Evolutionary conservation across 2,888 invertebrate species (phyloP), one percentile per base, ranked within the genome.

Genomic region (Neelides folsomi): DNA sequence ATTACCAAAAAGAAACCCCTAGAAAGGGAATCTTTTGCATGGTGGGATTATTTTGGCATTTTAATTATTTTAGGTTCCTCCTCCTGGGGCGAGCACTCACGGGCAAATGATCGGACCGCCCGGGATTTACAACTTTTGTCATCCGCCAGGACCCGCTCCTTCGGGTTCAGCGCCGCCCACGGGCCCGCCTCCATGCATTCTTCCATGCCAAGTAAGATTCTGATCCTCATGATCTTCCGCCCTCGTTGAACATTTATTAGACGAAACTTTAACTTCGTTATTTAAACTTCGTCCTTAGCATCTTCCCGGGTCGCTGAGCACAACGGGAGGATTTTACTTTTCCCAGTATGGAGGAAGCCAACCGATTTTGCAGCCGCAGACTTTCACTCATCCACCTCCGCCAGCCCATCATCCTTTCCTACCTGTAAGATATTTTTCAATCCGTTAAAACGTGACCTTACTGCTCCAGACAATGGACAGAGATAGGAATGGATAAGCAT

Each of bases 11-110:
- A n/a, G n/a, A n/a, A n/a, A n/a, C n/a, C n/a, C n/a, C n/a, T n/a
- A n/a, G n/a, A n/a, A n/a, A n/a, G n/a, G n/a, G n/a, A n/a, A n/a
- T n/a, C n/a, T n/a, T n/a, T n/a, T n/a, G n/a, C n/a, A n/a, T n/a
- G n/a, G n/a, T n/a, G n/a, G n/a, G n/a, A n/a, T 27, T 27, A 7
- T 5, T 27, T 27, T 27, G 27, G 27, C n/a, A n/a, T n/a, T n/a
- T n/a, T n/a, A n/a, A n/a, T n/a, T n/a, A n/a, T 47, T 35, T 10
- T 20, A 58, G 57, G 57, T 58, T 18, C 54, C 55, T 45, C 57
- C 57, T 10, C 46, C 53, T 40, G 49, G 55, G n/a, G 53, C 39
- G 16, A 53, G 51, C 43, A 53, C 53, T 18, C 53, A 52, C 6
- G 50, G 51, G 34, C 50, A 44, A 46, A 51, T 53, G 7, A 47